These are phyloP conservation scores for Portunus trituberculatus DNA, from an alignment of 1,140 invertebrate species.

Conservation along the genomic window DNA sequence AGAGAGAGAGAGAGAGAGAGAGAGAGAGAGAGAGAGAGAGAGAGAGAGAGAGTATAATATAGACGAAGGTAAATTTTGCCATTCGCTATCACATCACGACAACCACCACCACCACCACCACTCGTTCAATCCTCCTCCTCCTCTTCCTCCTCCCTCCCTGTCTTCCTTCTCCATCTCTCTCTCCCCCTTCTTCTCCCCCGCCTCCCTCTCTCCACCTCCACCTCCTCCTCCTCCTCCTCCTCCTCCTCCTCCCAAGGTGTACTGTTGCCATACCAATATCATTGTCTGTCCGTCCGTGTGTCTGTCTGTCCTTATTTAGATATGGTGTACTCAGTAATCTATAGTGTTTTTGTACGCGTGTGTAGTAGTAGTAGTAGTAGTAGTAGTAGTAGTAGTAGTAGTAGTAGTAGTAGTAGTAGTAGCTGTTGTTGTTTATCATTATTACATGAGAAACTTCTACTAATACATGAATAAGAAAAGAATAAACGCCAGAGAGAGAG, in stretches of 20 bases:
- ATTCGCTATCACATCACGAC: no score
- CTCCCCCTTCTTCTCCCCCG: not conserved
- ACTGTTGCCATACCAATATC: no score
- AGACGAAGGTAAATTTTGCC: no score
- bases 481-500: no score
- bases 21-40: not conserved
- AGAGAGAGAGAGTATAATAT: not conserved
- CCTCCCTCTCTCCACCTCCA: not conserved
- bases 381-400: conserved; percentile 45
- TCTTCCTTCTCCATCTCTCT: not conserved
- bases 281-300: no score
- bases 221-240: not conserved
- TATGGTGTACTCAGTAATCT: no score
- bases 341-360: no score
- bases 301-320: no score
- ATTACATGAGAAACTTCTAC: no score
- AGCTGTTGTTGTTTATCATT: not conserved
- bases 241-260: not conserved
- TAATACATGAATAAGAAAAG: no score
- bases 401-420: conserved; percentile 45
- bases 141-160: not conserved
- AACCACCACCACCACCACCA: no score
- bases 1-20: not conserved
- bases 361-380: conserved; percentile 40
- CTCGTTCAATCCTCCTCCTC: no score